Base-by-base conservation (phyloP, 2,888 invertebrate species). In the Masnerella sp. region DNA sequence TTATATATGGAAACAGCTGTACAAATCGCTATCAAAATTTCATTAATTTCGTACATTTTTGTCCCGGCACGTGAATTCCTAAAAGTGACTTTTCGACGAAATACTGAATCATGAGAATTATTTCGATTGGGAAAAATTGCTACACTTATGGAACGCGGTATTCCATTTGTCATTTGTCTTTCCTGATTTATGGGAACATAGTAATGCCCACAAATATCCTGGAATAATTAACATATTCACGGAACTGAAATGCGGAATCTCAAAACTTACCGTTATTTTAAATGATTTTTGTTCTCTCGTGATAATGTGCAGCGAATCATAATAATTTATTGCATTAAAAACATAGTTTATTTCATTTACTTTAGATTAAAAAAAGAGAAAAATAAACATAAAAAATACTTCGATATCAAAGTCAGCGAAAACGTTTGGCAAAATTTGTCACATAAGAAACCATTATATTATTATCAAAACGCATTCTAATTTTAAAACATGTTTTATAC, bases 121-220 rank as follows among this genome's bases (percentile, higher is more conserved):
- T 62, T 70, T 62, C 34, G 61, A 62, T 61, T 49, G 18, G 42
- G 40, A 54, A 62, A 42, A 62, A 70, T 62, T 62, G 56, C 34
- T 62, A 49, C 52, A 62, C 47, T 70, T 62, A 62, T 43, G 45
- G 43, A 56, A 43, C 58, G 43, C 2, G 30, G 14, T 45, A 43
- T 25, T 49, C 47, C 32, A 71, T 64, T 71, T 58, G 8, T 58
- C 51, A 58, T 56, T 54, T 36, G 58, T 64, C 56, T 43, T 30
- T 32, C 14, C 49, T 64, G 64, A 71, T 64, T 64, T 64, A 58
- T 64, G 51, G 22, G 14, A 51, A 30, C 38, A 51, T n/a, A 47
- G 47, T 15, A 17, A n/a, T 42, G 42, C 15, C 17, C 30, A 54
- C 25, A 32, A 49, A 70, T 49, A 56, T 56, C 40, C 14, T 11